Base-by-base conservation (phyloP, 2,113 vertebrate species). In the Gorsachius goisagi region DNA sequence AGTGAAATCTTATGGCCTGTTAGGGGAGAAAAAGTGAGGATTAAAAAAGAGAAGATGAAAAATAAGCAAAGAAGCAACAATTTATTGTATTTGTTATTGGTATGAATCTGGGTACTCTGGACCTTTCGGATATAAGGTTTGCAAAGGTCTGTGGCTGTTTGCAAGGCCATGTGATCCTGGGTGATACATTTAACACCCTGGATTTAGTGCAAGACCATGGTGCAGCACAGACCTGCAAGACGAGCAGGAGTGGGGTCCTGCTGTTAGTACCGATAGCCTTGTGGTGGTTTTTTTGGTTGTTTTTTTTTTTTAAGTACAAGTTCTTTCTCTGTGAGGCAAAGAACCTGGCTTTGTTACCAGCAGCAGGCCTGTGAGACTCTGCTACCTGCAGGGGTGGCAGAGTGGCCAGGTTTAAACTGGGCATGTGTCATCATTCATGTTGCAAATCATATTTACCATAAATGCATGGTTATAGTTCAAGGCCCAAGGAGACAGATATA, bases 221-320 rank as follows among this genome's bases (percentile, higher is more conserved):
- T 23, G 15, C 35, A 37, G 50, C 2, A 3, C 35, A 45, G 68
- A 68, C n/a, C 39, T 68, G 20, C 5, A 21, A 50, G 47, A 68
- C 0, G 2, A 56, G 39, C 28, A 39, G 37, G 11, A 44, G 8
- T n/a, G 9, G 0, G 5, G 26, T 45, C 50, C 71, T 52, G 19
- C 23, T 64, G 23, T 77, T 76, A 21, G 27, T 52, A 52, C 26
- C 2, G 1, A 24, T 2, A 28, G 22, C 3, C 0, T 59, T 45
- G 75, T 66, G 44, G 52, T 33, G 9, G 21, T n/a, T n/a, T 33
- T 9, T 47, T 47, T 32, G 8, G 1, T 11, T 17, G 30, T 22
- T 35, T 21, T 11, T 67, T 73, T 67, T 39, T 10, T 33, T 56
- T 49, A 44, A 30, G 9, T 52, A 26, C 9, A 37, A n/a, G 14